These are phyloP conservation scores for Pocota personata DNA, from an alignment of 2,888 invertebrate species.

Conservation along the genomic window DNA sequence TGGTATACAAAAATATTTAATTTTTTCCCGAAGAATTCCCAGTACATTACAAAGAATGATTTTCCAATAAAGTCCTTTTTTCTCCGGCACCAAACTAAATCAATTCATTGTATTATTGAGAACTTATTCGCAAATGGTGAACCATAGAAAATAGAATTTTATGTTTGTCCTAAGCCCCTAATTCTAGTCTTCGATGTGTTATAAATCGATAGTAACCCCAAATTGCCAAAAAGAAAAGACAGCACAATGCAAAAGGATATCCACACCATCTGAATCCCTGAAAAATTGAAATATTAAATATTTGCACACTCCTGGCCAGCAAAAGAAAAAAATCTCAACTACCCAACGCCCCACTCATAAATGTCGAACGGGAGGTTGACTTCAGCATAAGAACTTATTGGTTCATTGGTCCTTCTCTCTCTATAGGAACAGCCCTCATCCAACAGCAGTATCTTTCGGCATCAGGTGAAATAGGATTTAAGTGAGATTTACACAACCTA, in stretches of 20 bases:
- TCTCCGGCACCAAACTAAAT: constrained; percentile 2
- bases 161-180: constrained; percentile 9
- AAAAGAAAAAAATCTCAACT: neutral
- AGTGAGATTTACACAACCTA: constrained; percentile 27
- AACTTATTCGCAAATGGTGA: constrained; percentile 54
- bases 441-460: constrained; percentile 22
- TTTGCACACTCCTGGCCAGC: constrained; percentile 35
- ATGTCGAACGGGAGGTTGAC: constrained; percentile 43
- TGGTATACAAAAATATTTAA: neutral
- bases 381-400: constrained; percentile 42
- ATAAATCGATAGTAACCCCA: constrained; percentile 35
- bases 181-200: neutral
- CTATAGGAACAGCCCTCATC: constrained; percentile 1
- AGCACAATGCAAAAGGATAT: constrained; percentile 7
- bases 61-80: constrained; percentile 18
- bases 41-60: neutral
- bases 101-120: constrained; percentile 40
- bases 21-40: neutral
- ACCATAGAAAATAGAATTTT: constrained; percentile 36
- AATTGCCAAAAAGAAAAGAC: neutral
- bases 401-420: constrained; percentile 13
- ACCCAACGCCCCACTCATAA: constrained; percentile 19
- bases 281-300: constrained; percentile 52
- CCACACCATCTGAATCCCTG: constrained; percentile 11
- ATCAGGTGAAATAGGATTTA: constrained; percentile 45